Evolutionary conservation across 2,888 invertebrate species (phyloP).

Genomic region (Muscina levida): DNA sequence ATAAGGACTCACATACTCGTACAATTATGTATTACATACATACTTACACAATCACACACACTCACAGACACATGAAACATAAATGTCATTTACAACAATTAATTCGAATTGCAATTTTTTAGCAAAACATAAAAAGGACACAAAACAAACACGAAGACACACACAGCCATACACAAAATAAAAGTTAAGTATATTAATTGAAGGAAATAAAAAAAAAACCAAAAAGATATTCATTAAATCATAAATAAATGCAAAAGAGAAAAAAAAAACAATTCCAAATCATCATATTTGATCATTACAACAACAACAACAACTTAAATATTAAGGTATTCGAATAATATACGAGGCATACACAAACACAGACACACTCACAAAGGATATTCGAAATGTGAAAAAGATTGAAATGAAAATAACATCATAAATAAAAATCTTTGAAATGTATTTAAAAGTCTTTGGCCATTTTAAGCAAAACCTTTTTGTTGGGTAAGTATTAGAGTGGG

Average conservation of each 20-base stretch:
- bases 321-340: slow-evolving; percentile 63
- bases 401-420: slow-evolving; percentile 56
- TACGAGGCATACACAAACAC: slow-evolving; percentile 50
- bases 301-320: slow-evolving; percentile 32
- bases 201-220: slow-evolving; percentile 16
- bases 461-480: too few species aligned
- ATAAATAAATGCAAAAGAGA: slow-evolving; percentile 11
- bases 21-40: not conserved
- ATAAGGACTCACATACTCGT: not conserved
- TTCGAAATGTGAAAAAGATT: slow-evolving; percentile 57
- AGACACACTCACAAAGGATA: slow-evolving; percentile 52
- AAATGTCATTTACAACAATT: not conserved
- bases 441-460: slow-evolving; percentile 53
- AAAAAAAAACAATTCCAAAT: slow-evolving; percentile 30
- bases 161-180: not conserved
- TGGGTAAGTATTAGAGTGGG: not conserved
- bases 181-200: slow-evolving; percentile 52
- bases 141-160: slow-evolving; percentile 11
- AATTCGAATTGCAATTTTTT: slow-evolving; percentile 18
- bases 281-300: slow-evolving; percentile 15
- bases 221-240: slow-evolving; percentile 21
- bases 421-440: slow-evolving; percentile 68
- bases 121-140: slow-evolving; percentile 1
- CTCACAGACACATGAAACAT: too few species aligned
- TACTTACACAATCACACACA: not conserved